phyloP scores from a whole-genome alignment of 2,888 invertebrate species.

The Xylophagus ater region DNA sequence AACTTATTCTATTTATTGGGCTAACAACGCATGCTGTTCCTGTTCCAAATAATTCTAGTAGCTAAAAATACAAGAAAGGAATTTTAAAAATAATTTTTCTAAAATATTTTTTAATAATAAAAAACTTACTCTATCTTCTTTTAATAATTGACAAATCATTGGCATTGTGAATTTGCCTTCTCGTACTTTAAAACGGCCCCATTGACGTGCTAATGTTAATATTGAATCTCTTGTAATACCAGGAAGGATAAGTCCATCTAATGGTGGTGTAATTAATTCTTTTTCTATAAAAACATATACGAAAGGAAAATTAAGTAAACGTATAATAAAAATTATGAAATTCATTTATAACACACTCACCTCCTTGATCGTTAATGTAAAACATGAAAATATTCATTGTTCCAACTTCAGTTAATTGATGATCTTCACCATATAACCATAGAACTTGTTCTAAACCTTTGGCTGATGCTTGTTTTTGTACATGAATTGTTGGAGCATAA shows the following conservation, averaged over 20 bases:
- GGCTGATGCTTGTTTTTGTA: constrained; percentile 63
- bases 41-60: constrained; percentile 93
- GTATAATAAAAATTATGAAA: constrained; percentile 1
- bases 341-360: constrained; percentile 41
- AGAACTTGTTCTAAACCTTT: constrained; percentile 86
- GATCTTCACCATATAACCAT: constrained; percentile 91
- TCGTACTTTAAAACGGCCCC: constrained; percentile 75
- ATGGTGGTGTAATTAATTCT: constrained; percentile 84
- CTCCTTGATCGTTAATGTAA: constrained; percentile 79
- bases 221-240: constrained; percentile 88
- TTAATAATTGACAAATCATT: constrained; percentile 58
- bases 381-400: constrained; percentile 96
- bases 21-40: constrained; percentile 95
- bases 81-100: constrained; percentile 13
- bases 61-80: constrained; percentile 54
- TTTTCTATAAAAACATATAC: constrained; percentile 51
- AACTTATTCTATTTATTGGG: constrained; percentile 79
- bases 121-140: constrained; percentile 68
- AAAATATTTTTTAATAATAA: constrained; percentile 6
- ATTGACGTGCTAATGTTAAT: constrained; percentile 64
- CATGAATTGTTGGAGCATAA: constrained; percentile 76
- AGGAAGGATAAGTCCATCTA: constrained; percentile 89
- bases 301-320: constrained; percentile 4
- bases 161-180: constrained; percentile 78
- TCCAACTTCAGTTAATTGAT: constrained; percentile 92